Evolutionary conservation across 1,140 invertebrate genomes (phyloP).

Genomic region (Aphelenchoides fujianensis): DNA sequence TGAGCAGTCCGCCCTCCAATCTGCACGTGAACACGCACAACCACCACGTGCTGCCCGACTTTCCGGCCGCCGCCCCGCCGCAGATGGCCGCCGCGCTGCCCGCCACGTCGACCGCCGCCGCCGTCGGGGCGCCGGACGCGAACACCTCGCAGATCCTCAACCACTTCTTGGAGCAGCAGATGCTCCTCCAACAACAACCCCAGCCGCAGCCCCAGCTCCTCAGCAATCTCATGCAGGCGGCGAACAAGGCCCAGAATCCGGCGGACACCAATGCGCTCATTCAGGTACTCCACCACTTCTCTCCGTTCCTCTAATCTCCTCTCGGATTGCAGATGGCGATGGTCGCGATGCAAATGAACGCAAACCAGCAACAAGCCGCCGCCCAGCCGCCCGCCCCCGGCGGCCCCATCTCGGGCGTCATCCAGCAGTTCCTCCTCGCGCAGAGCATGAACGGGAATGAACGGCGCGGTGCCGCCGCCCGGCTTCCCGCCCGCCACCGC

Average conservation of each 20-base stretch:
- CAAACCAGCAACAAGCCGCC: conserved; percentile 20
- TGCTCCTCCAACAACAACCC: conserved; percentile 18
- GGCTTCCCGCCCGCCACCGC: background rate
- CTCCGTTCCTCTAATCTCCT: too few relatives aligned
- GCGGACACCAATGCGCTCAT: conserved; percentile 6
- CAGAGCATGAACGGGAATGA: conserved; percentile 27
- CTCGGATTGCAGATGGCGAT: too few relatives aligned
- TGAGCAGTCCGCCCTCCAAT: background rate
- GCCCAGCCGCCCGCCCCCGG: conserved; percentile 8
- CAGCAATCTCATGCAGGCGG: conserved; percentile 5
- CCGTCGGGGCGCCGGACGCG: background rate
- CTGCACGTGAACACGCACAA: background rate
- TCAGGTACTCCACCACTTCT: too few relatives aligned
- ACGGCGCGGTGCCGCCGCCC: conserved; percentile 10
- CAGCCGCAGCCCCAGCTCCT: conserved; percentile 14
- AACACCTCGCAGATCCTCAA: conserved; percentile 17
- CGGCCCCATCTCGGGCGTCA: conserved; percentile 15
- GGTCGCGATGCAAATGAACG: conserved; percentile 21
- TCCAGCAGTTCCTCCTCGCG: conserved; percentile 22
- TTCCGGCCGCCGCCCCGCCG: background rate
- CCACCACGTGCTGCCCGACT: too few relatives aligned
- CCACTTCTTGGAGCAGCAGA: conserved; percentile 19
- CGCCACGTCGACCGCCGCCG: background rate
- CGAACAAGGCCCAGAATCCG: conserved; percentile 14
- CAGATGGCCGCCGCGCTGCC: too few relatives aligned